Evolutionary conservation across 2,113 vertebrate species (phyloP).

Genomic region (Tachuris rubrigastra): DNA sequence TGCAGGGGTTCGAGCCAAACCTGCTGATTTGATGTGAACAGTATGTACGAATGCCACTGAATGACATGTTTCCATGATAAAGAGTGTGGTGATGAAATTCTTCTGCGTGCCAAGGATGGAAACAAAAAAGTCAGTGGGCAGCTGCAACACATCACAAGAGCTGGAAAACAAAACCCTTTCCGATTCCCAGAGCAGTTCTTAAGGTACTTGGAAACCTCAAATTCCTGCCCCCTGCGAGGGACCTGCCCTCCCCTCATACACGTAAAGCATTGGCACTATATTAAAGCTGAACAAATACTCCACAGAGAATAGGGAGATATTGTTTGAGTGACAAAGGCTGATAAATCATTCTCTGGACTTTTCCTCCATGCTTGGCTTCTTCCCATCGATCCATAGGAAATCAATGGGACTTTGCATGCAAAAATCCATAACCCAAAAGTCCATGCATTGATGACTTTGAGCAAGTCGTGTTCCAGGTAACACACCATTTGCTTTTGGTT

Average conservation of each 20-base stretch:
- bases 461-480: background rate
- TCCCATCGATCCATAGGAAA: conserved; percentile 36
- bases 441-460: conserved; percentile 1
- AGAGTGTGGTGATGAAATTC: conserved; percentile 62
- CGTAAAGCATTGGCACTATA: background rate
- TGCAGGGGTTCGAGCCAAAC: conserved; percentile 45
- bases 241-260: background rate
- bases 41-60: conserved; percentile 48
- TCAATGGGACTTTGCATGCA: background rate
- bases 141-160: conserved; percentile 59
- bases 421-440: conserved; percentile 45
- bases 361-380: conserved; percentile 26
- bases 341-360: conserved; percentile 39
- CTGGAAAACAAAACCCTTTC: conserved; percentile 43
- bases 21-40: conserved; percentile 62
- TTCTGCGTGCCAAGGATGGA: conserved; percentile 40
- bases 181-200: background rate
- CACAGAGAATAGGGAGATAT: background rate
- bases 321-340: conserved; percentile 19
- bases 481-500: background rate
- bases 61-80: conserved; percentile 66
- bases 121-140: conserved; percentile 65
- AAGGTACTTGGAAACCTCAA: background rate
- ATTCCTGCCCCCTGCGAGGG: background rate
- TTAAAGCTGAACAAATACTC: background rate